phyloP scores from a whole-genome alignment of 1,140 invertebrate species.

The Bombyx mori region ASM3026992v2 NC_085107.1:7057001-7057500 shows the following conservation, averaged over 20 bases:
- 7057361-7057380: no score
- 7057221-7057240: slow-evolving; percentile 85
- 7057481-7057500: no score
- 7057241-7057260: slow-evolving; percentile 87
- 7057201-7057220: slow-evolving; percentile 90
- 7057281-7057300: slow-evolving; percentile 71
- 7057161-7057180: slow-evolving; percentile 84
- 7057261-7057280: slow-evolving; percentile 81
- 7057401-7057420: no score
- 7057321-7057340: no score
- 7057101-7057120: slow-evolving; percentile 26
- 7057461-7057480: no score
- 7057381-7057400: no score
- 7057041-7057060: slow-evolving; percentile 86
- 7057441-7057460: no score
- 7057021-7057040: slow-evolving; percentile 86
- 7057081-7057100: slow-evolving; percentile 85
- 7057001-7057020: slow-evolving; percentile 85
- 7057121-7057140: slow-evolving; percentile 1
- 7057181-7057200: slow-evolving; percentile 88
- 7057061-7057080: slow-evolving; percentile 94
- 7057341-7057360: no score
- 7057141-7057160: slow-evolving; percentile 70
- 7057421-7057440: no score
- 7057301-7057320: no score